Conservation (phyloP, 2,113 vertebrate genomes). For the Carassius auratus region DNA sequence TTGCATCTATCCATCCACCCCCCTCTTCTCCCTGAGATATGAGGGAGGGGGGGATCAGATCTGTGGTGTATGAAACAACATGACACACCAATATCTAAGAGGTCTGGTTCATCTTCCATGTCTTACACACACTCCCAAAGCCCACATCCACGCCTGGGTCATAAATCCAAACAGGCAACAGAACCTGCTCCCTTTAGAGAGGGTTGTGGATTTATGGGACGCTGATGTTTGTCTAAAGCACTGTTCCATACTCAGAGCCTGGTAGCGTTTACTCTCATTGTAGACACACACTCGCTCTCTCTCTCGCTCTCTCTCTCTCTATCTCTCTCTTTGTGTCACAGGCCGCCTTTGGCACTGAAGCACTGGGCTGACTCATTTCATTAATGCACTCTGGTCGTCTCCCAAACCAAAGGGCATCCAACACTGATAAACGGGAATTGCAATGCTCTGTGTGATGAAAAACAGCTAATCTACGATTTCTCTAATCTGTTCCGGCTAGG, state of each 20-base stretch:
- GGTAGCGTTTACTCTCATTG: constrained; percentile 56
- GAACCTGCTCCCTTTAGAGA: constrained; percentile 56
- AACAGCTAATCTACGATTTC: constrained; percentile 21
- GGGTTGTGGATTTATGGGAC: constrained; percentile 58
- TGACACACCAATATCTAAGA: constrained; percentile 30
- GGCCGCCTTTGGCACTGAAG: constrained; percentile 16
- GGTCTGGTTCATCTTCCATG: constrained; percentile 35
- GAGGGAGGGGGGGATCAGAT: constrained; percentile 39
- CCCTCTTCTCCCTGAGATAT: constrained; percentile 23
- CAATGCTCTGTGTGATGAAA: constrained; percentile 23
- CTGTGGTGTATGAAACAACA: constrained; percentile 20
- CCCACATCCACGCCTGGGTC: constrained; percentile 50
- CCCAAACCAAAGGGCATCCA: constrained; percentile 30
- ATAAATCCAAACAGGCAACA: constrained; percentile 59
- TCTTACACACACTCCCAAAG: constrained; percentile 43
- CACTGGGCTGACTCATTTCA: constrained; percentile 17
- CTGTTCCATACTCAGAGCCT: constrained; percentile 41
- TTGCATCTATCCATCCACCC: constrained; percentile 50
- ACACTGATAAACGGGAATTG: constrained; percentile 21
- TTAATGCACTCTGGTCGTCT: constrained; percentile 34
- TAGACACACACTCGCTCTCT: constrained; percentile 47
- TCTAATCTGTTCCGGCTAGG: constrained; percentile 8
- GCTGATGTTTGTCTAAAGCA: constrained; percentile 51
- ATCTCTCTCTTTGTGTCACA: background rate
- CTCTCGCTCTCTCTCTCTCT: background rate